A percentile compares a stretch with the other conserved stretches of the same genome.
Evolutionary conservation across 2,888 invertebrate genomes (phyloP).

Genomic region (Tricholauxania praeusta): DNA sequence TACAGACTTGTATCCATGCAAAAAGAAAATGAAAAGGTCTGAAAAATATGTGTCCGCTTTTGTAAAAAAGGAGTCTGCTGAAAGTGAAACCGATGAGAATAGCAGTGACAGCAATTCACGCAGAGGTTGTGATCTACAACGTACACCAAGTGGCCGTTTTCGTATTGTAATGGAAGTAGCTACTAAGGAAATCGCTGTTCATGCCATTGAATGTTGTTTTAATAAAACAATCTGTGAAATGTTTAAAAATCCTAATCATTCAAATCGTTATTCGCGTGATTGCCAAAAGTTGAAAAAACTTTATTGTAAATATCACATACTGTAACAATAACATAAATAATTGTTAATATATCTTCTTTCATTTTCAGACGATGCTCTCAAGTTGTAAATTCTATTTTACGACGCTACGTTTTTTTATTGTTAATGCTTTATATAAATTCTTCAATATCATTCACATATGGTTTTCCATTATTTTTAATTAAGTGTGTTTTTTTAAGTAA

Average conservation of each 20-base stretch:
- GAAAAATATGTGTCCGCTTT: conserved; percentile 6
- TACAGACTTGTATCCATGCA: conserved; percentile 30
- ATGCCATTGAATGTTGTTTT: conserved; percentile 41
- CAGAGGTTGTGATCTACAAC: conserved; percentile 23
- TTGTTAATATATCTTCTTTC: neutral
- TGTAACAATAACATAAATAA: too few species aligned
- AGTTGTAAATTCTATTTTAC: neutral
- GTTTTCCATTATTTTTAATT: too few species aligned
- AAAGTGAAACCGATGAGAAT: conserved; percentile 38
- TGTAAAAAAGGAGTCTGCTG: conserved; percentile 14
- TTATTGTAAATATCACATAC: conserved; percentile 20
- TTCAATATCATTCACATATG: too few species aligned
- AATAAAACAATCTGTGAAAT: conserved; percentile 46
- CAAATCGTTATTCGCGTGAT: conserved; percentile 32
- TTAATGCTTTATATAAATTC: too few species aligned
- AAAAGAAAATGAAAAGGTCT: conserved; percentile 21
- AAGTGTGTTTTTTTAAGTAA: too few species aligned
- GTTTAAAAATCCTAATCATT: conserved; percentile 42
- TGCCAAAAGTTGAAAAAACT: conserved; percentile 44
- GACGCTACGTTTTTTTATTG: too few species aligned
- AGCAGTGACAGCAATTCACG: conserved; percentile 23
- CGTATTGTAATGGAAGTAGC: conserved; percentile 39
- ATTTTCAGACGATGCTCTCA: conserved; percentile 20
- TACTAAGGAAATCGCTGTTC: conserved; percentile 32
- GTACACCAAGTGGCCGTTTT: conserved; percentile 41